phyloP scores from a whole-genome alignment of 2,888 invertebrate genomes.

The Zootermopsis nevadensis region DNA sequence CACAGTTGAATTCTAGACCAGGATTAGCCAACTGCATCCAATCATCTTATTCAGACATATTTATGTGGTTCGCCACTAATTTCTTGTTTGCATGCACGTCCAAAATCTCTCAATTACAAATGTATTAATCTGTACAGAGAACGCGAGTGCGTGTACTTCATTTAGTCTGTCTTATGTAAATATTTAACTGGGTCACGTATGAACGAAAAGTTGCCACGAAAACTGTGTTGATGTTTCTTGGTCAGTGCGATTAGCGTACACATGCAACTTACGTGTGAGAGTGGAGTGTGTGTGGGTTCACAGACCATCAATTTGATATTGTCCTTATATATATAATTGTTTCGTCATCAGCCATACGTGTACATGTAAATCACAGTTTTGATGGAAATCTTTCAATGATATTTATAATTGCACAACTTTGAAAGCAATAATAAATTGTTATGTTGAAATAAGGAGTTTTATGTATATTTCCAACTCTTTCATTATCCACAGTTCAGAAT shows the following conservation, averaged over 20 bases:
- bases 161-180: not conserved
- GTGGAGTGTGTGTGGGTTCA: not conserved
- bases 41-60: not conserved
- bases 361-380: conserved; percentile 25
- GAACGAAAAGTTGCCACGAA: not conserved
- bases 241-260: too few relatives aligned
- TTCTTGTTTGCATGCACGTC: not conserved
- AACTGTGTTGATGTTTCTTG: not conserved
- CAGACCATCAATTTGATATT: not conserved
- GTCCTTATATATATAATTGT: not conserved
- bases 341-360: not conserved
- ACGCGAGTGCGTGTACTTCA: too few relatives aligned
- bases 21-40: too few relatives aligned
- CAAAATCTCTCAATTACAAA: not conserved
- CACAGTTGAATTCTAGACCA: too few relatives aligned
- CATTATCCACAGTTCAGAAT: too few relatives aligned
- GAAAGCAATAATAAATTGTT: conserved; percentile 42
- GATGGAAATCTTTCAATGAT: conserved; percentile 25
- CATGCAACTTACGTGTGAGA: too few relatives aligned
- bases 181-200: not conserved
- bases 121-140: not conserved
- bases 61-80: not conserved
- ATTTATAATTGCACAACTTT: conserved; percentile 42
- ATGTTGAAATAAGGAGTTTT: not conserved
- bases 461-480: too few relatives aligned